Conservation (phyloP, 2,888 invertebrate genomes). For the Crematogaster levior region DNA sequence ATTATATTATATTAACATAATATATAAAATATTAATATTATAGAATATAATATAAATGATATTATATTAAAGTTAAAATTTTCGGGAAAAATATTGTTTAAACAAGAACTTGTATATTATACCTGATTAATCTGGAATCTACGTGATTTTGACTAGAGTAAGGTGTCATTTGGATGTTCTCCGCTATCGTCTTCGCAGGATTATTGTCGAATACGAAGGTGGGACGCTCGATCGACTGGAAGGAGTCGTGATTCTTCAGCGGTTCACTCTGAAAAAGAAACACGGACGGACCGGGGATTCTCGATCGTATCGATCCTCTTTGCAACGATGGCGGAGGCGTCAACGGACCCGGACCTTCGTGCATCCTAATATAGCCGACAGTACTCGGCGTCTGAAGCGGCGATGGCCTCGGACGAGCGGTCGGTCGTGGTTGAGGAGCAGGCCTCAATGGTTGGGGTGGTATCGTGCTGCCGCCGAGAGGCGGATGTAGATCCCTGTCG, state of each 20-base stretch:
- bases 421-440: slow-evolving; percentile 86
- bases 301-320: slow-evolving; percentile 56
- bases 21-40: no score
- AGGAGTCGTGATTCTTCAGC: slow-evolving; percentile 60
- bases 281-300: slow-evolving; percentile 65
- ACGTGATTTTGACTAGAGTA: slow-evolving; percentile 68
- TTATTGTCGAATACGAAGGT: slow-evolving; percentile 70
- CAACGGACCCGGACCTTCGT: slow-evolving; percentile 80
- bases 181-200: slow-evolving; percentile 62
- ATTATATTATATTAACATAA: no score
- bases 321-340: slow-evolving; percentile 80
- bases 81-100: not conserved
- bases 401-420: slow-evolving; percentile 81
- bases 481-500: slow-evolving; percentile 83
- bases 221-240: slow-evolving; percentile 63
- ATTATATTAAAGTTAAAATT: not conserved
- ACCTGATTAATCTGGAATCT: slow-evolving; percentile 60
- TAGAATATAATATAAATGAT: no score
- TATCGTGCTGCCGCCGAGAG: slow-evolving; percentile 83
- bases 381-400: slow-evolving; percentile 79
- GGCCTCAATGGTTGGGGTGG: slow-evolving; percentile 90
- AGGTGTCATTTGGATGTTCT: slow-evolving; percentile 75
- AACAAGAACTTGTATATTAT: not conserved
- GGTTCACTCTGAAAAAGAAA: slow-evolving; percentile 76
- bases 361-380: slow-evolving; percentile 80